Evolutionary conservation across 2,888 invertebrate species (phyloP).

Genomic region (Masnerella sp.): DNA sequence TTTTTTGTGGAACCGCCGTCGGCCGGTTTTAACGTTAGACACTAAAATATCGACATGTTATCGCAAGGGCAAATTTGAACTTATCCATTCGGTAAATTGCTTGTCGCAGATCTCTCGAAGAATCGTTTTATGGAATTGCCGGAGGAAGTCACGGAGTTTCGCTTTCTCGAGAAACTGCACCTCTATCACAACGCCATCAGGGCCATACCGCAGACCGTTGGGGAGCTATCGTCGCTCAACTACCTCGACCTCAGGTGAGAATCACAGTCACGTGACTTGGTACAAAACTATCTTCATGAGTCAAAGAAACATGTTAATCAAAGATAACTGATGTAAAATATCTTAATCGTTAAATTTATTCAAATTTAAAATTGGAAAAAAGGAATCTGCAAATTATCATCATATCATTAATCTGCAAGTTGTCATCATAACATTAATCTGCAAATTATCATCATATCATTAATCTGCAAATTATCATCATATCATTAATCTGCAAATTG

Average conservation of each 20-base stretch:
- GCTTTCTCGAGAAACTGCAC: slow-evolving; percentile 91
- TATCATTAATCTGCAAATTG: no score
- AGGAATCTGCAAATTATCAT: no score
- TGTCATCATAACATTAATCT: no score
- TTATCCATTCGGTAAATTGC: slow-evolving; percentile 45
- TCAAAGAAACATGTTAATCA: no score
- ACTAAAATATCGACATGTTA: slow-evolving; percentile 30
- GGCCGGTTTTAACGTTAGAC: slow-evolving; percentile 6
- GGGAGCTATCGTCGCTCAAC: slow-evolving; percentile 89
- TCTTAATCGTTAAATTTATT: no score
- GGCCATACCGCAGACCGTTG: slow-evolving; percentile 90
- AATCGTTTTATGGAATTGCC: slow-evolving; percentile 95
- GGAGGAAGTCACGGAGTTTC: slow-evolving; percentile 90
- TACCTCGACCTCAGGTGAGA: slow-evolving; percentile 92
- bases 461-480: no score
- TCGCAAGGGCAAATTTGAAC: slow-evolving; percentile 20
- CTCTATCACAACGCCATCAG: slow-evolving; percentile 95
- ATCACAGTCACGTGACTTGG: no score
- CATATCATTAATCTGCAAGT: no score
- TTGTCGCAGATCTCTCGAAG: slow-evolving; percentile 87
- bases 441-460: no score
- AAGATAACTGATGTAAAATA: no score
- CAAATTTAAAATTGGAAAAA: no score
- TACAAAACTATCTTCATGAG: no score
- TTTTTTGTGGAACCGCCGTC: slow-evolving; percentile 4